Evolutionary conservation across 2,888 invertebrate species (phyloP).

Genomic region (Chouioia cunea): DNA sequence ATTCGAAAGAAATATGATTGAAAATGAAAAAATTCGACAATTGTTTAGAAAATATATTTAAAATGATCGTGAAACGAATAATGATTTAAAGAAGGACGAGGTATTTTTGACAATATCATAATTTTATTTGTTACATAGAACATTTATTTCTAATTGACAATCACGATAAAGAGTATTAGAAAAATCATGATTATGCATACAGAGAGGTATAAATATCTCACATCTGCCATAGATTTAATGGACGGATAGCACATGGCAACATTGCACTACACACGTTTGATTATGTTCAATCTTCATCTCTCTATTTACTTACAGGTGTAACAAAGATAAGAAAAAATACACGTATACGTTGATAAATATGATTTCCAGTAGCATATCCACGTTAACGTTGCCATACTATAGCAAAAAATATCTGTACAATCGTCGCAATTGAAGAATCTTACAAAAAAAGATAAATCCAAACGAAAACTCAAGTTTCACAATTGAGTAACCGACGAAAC

Average conservation of each 20-base stretch:
- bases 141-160: too few species aligned
- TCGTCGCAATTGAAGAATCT: background rate
- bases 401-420: background rate
- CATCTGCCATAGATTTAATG: constrained; percentile 16
- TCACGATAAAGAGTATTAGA: too few species aligned
- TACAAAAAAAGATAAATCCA: constrained; percentile 9
- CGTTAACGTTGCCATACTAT: background rate
- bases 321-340: constrained; percentile 16
- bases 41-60: too few species aligned
- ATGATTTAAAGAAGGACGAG: too few species aligned
- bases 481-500: constrained; percentile 11
- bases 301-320: background rate
- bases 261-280: constrained; percentile 13
- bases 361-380: background rate
- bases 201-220: background rate
- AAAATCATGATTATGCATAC: background rate
- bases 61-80: too few species aligned
- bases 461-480: background rate
- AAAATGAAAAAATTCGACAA: too few species aligned
- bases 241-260: constrained; percentile 33
- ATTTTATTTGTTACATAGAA: too few species aligned
- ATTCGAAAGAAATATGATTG: too few species aligned
- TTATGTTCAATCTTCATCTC: constrained; percentile 14
- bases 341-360: constrained; percentile 10
- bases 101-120: too few species aligned